A percentile compares a stretch with the other conserved stretches of the same genome.
Evolutionary conservation across 2,797 vertebrate genomes (phyloP).

Genomic region (Microctenopoma stevenorrisi): DNA sequence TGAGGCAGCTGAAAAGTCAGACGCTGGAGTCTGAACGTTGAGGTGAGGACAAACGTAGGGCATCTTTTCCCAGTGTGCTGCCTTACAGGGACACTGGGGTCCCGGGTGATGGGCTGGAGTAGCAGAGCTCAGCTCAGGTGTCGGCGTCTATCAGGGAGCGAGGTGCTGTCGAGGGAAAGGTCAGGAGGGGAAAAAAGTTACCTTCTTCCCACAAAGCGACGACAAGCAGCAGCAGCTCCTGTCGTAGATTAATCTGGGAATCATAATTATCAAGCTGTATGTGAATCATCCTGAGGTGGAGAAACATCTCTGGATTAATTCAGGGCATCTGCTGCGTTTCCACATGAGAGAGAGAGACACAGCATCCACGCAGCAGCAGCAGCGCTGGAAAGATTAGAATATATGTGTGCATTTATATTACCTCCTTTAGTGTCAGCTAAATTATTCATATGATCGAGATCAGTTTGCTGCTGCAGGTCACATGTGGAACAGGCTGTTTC

Average conservation of each 20-base stretch:
- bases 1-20: background rate
- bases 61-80: conserved; percentile 30
- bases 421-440: conserved; percentile 84
- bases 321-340: conserved; percentile 61
- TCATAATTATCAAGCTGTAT: conserved; percentile 79
- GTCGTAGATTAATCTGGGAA: conserved; percentile 79
- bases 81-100: conserved; percentile 49
- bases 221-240: conserved; percentile 39
- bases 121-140: conserved; percentile 39
- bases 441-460: conserved; percentile 86
- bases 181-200: conserved; percentile 59
- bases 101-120: conserved; percentile 48
- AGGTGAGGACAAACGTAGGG: conserved; percentile 44
- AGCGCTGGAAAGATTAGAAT: conserved; percentile 80
- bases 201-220: conserved; percentile 20
- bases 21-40: background rate
- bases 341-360: conserved; percentile 55
- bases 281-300: conserved; percentile 80
- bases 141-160: conserved; percentile 60
- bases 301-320: conserved; percentile 82
- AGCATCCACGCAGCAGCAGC: conserved; percentile 68
- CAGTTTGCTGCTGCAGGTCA: conserved; percentile 72
- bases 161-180: conserved; percentile 69
- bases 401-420: conserved; percentile 89
- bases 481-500: conserved; percentile 62